Evolutionary conservation across 53 echinoderm and acorn worm species (phyloP), one percentile per base, ranked within the genome.

Genomic region (Antedon mediterranea): DNA sequence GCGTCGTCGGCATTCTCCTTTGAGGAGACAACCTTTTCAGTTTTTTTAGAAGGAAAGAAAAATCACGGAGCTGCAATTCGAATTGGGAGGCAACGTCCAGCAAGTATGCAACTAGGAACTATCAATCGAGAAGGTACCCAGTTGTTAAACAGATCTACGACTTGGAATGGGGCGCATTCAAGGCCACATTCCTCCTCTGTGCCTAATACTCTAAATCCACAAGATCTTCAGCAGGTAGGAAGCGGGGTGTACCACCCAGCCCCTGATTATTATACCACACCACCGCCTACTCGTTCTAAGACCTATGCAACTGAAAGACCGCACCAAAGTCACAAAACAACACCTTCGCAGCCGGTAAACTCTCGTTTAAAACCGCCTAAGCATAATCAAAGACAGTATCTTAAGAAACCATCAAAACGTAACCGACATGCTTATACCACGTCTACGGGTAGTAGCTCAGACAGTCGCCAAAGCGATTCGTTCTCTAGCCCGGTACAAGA

Each of bases 401-500:
- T 34, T 34, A 32, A 76, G 20, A 33, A 33, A 76, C 34, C 26
- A 76, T 11, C 33, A 76, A 4, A 29, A 11, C 34, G 32, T 26
- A 33, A 76, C 34, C 26, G 76, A 76, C 41, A 41, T 41, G 41
- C 41, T 7, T 23, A 57, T 13, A 76, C 33, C 33, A 34, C 28
- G 0, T 32, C 76, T 4, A 33, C 28, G 3, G 32, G 33, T 32
- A 34, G 34, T 5, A 76, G 76, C n/a, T 33, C 34, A 15, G 28
- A 28, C 23, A 76, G 28, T 26, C 33, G 86, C 33, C 44, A 29
- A 23, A 82, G 70, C 11, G 79, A 42, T 29, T 87, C 87, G 29
- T 32, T 73, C 43, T 83, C 81, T 14, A 75, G 83, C 14, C 78
- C 76, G 3, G 80, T 80, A 34, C 41, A 72, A 14, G 89, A 91